Evolutionary conservation across 2,113 vertebrate species (phyloP).

Genomic region (Rhea americana): DNA sequence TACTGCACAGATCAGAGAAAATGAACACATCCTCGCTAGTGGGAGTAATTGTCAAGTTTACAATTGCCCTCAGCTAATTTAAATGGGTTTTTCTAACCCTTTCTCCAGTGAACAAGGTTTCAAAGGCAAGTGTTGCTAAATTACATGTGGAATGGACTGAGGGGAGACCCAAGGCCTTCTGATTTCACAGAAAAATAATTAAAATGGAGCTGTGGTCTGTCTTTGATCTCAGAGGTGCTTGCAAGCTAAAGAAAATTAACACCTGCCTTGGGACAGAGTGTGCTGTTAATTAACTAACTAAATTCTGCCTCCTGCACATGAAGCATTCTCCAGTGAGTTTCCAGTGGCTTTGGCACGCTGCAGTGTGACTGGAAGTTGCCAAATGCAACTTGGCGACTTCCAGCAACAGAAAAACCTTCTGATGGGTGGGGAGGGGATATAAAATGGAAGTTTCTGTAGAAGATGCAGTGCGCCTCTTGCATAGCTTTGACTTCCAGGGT

Average conservation of each 20-base stretch:
- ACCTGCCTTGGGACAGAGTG: not conserved
- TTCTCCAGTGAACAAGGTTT: not conserved
- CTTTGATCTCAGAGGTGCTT: slow-evolving; percentile 36
- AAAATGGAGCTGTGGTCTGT: not conserved
- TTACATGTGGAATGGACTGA: not conserved
- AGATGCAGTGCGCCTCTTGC: not conserved
- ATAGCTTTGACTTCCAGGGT: not conserved
- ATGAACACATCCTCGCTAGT: rapidly evolving
- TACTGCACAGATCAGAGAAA: not conserved
- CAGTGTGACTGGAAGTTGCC: not conserved
- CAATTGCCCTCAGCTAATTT: not conserved
- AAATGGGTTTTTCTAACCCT: not conserved
- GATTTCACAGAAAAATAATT: slow-evolving; percentile 11
- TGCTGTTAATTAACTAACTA: slow-evolving; percentile 20
- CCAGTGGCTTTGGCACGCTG: not conserved
- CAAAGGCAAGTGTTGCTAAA: not conserved
- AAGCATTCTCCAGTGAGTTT: not conserved
- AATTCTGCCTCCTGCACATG: not conserved
- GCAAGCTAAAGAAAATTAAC: slow-evolving; percentile 40
- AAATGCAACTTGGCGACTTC: slow-evolving; percentile 21
- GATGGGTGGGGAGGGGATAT: not conserved
- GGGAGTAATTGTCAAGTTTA: not conserved
- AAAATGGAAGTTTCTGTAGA: not conserved
- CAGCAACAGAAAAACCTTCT: not conserved
- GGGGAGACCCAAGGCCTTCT: not conserved